A percentile compares a stretch with the other conserved stretches of the same genome.
Evolutionary conservation across 2,888 invertebrate genomes (phyloP).

Genomic region (Drosophila prostipennis): DNA sequence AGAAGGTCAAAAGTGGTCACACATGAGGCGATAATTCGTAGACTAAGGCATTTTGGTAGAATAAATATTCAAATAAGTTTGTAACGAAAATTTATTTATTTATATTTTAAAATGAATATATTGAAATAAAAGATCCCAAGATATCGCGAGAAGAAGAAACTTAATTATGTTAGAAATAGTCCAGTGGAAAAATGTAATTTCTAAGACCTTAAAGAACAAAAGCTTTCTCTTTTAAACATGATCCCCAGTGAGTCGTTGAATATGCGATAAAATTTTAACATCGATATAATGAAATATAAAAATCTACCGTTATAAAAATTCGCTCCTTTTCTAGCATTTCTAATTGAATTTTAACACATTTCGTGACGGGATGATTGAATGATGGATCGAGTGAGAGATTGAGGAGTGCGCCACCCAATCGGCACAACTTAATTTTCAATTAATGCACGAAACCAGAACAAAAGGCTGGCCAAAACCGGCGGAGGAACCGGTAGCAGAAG

Average conservation of each 20-base stretch:
- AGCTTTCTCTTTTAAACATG: neutral
- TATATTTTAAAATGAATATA: no score
- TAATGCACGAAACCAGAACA: conserved; percentile 34
- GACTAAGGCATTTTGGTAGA: no score
- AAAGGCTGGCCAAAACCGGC: conserved; percentile 11
- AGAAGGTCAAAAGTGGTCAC: conserved; percentile 11
- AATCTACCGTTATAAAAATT: neutral
- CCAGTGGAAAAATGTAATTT: no score
- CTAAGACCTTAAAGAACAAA: no score
- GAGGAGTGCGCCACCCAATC: conserved; percentile 3
- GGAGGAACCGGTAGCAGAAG: conserved; percentile 54
- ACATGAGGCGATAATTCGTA: neutral
- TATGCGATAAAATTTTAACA: neutral
- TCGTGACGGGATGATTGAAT: conserved; percentile 9
- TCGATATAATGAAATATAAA: neutral
- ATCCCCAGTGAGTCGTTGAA: neutral
- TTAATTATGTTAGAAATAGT: no score
- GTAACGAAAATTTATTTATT: no score
- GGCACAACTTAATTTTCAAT: conserved; percentile 46
- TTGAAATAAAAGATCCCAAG: no score
- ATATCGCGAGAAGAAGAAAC: no score
- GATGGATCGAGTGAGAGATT: neutral
- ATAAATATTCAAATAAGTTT: no score
- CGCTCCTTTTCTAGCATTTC: conserved; percentile 6
- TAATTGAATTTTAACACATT: conserved; percentile 58